Evolutionary conservation across 2,113 vertebrate species (phyloP).

Genomic region (Sigmodon hispidus): DNA sequence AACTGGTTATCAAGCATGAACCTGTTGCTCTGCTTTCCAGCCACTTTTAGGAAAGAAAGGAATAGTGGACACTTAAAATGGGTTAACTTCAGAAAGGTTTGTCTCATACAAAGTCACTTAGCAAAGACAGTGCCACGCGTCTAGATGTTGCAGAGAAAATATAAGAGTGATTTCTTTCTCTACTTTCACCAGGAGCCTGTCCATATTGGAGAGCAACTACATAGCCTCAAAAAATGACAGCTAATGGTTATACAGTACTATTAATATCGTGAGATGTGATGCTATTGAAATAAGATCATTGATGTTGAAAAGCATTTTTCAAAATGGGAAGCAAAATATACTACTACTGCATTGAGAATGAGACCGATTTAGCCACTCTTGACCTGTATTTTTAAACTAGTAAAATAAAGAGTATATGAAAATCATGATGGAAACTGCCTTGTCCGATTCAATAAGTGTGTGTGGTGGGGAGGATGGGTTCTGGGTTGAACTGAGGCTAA

Average conservation of each 20-base stretch:
- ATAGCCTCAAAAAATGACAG: not conserved
- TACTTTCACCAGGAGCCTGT: not conserved
- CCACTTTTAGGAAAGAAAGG: constrained; percentile 33
- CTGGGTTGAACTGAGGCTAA: not conserved
- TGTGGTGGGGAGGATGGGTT: not conserved
- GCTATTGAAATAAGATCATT: not conserved
- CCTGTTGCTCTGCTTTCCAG: not conserved
- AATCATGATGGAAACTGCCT: not conserved
- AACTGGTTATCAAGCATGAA: not conserved
- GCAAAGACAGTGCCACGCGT: not conserved
- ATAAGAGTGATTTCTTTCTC: not conserved
- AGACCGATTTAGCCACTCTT: not conserved
- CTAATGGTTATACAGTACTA: not conserved
- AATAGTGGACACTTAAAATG: not conserved
- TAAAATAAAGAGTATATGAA: not conserved
- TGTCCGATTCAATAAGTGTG: not conserved
- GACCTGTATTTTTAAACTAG: not conserved
- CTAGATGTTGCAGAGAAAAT: not conserved
- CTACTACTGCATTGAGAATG: not conserved
- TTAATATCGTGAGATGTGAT: not conserved
- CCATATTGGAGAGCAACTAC: not conserved
- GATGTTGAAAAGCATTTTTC: not conserved
- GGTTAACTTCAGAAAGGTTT: not conserved
- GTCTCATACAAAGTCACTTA: not conserved
- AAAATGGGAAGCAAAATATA: not conserved